Evolutionary conservation across 2,888 invertebrate genomes (phyloP).

Genomic region (Sarcophaga rosellei): DNA sequence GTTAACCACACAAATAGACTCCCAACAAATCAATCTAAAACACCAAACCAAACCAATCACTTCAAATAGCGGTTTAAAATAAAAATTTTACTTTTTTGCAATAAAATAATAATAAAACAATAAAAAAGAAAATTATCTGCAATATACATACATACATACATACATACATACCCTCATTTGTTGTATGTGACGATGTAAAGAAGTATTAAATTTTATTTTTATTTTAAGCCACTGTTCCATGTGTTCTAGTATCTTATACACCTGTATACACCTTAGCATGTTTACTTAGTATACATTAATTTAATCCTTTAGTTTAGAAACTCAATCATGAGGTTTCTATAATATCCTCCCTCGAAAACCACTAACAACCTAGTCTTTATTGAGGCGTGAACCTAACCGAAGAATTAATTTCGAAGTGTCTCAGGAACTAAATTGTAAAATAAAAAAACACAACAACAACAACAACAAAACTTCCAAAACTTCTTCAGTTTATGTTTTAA

Average conservation of each 20-base stretch:
- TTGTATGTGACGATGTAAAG: neutral
- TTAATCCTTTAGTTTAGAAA: conserved; percentile 8
- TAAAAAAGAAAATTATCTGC: neutral
- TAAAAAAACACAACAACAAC: neutral
- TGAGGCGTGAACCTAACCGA: neutral
- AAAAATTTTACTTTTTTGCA: neutral
- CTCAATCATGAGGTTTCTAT: neutral
- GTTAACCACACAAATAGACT: neutral
- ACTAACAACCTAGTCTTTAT: neutral
- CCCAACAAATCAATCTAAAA: conserved; percentile 12
- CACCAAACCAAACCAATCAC: neutral
- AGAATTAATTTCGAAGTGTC: conserved; percentile 39
- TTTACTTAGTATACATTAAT: conserved; percentile 3
- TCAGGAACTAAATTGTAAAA: neutral
- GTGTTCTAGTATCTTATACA: neutral
- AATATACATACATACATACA: no score
- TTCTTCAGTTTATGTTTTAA: neutral
- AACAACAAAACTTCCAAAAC: conserved; percentile 1
- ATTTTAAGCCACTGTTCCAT: neutral
- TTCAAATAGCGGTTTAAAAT: neutral
- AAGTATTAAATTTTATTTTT: neutral
- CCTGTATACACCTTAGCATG: conserved; percentile 33
- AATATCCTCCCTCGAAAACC: neutral
- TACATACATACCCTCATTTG: no score
- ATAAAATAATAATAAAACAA: neutral